Conservation (phyloP, 1,140 invertebrate genomes). For the Achroia grisella region DNA sequence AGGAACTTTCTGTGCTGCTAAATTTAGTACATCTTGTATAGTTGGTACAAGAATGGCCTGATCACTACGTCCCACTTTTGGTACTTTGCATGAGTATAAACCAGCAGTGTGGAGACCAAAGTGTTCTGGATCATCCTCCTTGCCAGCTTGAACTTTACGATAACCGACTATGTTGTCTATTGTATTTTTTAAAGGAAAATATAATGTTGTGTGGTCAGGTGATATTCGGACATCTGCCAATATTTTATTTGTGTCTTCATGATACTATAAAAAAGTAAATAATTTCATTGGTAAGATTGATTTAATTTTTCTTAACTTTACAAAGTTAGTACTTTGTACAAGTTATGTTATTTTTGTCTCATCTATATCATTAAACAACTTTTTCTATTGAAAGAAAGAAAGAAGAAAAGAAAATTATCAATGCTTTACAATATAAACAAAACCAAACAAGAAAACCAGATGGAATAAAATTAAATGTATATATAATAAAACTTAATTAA, state of each 20-base stretch:
- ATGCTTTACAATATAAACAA: too few species aligned
- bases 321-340: not conserved
- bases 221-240: slow-evolving; percentile 57
- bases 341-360: slow-evolving; percentile 38
- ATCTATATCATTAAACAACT: too few species aligned
- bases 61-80: slow-evolving; percentile 48
- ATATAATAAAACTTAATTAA: too few species aligned
- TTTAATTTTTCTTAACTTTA: not conserved
- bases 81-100: slow-evolving; percentile 59
- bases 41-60: slow-evolving; percentile 79
- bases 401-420: too few species aligned
- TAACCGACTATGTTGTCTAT: slow-evolving; percentile 77
- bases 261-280: slow-evolving; percentile 55
- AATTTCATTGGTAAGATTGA: too few species aligned
- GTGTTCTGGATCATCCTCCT: slow-evolving; percentile 58
- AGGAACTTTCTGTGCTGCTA: slow-evolving; percentile 73
- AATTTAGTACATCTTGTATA: slow-evolving; percentile 78
- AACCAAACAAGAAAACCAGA: too few species aligned
- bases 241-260: slow-evolving; percentile 55
- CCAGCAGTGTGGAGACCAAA: slow-evolving; percentile 58
- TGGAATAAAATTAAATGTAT: too few species aligned
- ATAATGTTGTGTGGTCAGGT: slow-evolving; percentile 64
- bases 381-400: too few species aligned
- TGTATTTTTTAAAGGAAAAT: slow-evolving; percentile 79
- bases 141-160: slow-evolving; percentile 64